Evolutionary conservation across 2,113 vertebrate genomes (phyloP).

Genomic region (Mungos mungo): DNA sequence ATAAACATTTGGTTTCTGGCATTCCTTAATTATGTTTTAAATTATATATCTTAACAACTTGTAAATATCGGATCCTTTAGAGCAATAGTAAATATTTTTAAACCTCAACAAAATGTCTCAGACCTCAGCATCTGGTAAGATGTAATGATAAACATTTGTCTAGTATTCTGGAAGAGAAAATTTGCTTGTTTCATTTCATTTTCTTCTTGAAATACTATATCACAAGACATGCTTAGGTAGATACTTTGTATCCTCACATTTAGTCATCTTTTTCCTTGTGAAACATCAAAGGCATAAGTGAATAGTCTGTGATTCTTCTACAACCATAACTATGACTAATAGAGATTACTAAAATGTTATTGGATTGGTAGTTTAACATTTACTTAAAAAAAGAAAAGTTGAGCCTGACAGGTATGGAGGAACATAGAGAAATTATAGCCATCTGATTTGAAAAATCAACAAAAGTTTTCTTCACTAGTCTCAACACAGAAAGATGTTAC

Average conservation of each 20-base stretch:
- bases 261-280: not conserved
- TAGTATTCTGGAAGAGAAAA: constrained; percentile 42
- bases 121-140: constrained; percentile 25
- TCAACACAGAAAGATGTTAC: constrained; percentile 45
- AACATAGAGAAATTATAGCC: not conserved
- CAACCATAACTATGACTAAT: not conserved
- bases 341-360: not conserved
- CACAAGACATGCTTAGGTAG: not conserved
- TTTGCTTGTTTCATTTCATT: not conserved
- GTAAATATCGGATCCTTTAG: constrained; percentile 8
- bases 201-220: constrained; percentile 23
- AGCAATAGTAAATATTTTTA: constrained; percentile 57
- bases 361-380: not conserved
- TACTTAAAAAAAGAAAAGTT: constrained; percentile 36
- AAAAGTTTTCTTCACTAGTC: not conserved
- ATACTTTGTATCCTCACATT: not conserved
- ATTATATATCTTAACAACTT: not conserved
- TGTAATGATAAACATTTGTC: not conserved
- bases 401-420: not conserved
- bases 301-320: not conserved
- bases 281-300: not conserved
- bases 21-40: constrained; percentile 17
- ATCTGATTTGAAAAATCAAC: constrained; percentile 37
- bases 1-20: constrained; percentile 1
- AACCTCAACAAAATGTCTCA: constrained; percentile 23